Conservation (phyloP, 2,888 invertebrate genomes). For the Tipula lateralis region DNA sequence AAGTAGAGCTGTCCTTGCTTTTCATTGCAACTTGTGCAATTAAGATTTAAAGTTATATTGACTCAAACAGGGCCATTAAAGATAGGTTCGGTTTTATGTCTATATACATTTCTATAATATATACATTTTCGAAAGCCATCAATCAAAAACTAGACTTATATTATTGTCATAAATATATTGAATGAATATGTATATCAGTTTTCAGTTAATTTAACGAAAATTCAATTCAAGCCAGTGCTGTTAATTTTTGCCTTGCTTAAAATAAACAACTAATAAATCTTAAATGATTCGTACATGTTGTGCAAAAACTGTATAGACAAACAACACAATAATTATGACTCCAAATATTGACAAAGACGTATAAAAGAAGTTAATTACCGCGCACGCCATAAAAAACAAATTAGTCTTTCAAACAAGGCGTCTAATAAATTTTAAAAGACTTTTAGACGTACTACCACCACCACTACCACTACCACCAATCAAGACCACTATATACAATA, state of each 20-base stretch:
- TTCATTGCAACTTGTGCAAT: too few species aligned
- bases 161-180: too few species aligned
- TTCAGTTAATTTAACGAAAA: background rate
- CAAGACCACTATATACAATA: background rate
- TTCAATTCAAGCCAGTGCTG: background rate
- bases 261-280: background rate
- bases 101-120: too few species aligned
- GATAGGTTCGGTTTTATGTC: too few species aligned
- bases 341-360: constrained; percentile 5
- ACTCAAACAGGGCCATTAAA: too few species aligned
- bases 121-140: too few species aligned
- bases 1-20: too few species aligned
- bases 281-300: background rate
- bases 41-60: too few species aligned
- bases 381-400: constrained; percentile 19
- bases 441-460: background rate
- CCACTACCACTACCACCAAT: background rate
- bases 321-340: background rate
- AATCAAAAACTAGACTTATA: too few species aligned
- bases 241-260: background rate
- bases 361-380: background rate
- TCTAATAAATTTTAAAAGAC: background rate
- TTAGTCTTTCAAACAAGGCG: constrained; percentile 5
- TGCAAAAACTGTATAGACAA: background rate
- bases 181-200: too few species aligned